A percentile compares a stretch with the other conserved stretches of the same genome.
phyloP scores from a whole-genome alignment of 2,888 invertebrate species.

The Drosophila ochracea region DNA sequence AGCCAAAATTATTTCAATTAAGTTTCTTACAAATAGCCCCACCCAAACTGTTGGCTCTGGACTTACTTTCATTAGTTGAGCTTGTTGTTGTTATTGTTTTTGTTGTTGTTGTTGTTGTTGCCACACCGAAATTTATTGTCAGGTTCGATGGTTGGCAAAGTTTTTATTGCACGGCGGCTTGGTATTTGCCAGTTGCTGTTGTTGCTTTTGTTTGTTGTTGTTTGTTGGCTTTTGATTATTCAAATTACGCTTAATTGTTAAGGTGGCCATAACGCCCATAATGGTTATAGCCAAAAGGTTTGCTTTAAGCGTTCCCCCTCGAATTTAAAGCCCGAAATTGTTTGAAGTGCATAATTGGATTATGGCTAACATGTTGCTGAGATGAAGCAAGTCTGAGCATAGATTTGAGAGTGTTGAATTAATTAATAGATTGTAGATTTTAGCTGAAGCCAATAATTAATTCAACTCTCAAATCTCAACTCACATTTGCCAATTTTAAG shows the following conservation, averaged over 20 bases:
- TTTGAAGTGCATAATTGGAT: constrained; percentile 11
- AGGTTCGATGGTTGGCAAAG: constrained; percentile 75
- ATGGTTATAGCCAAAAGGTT: constrained; percentile 2
- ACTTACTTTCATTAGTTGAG: constrained; percentile 72
- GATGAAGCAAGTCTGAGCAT: background rate
- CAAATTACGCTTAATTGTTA: constrained; percentile 76
- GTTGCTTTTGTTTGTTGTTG: constrained; percentile 67
- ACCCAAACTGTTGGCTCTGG: constrained; percentile 14
- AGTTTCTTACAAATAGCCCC: constrained; percentile 63
- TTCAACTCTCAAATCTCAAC: background rate
- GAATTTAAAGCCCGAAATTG: constrained; percentile 1
- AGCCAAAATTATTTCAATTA: constrained; percentile 75
- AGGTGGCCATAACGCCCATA: constrained; percentile 59
- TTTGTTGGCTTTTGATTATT: constrained; percentile 79
- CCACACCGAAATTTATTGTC: constrained; percentile 68
- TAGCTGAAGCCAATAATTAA: background rate
- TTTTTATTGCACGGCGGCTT: constrained; percentile 67
- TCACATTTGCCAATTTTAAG: background rate
- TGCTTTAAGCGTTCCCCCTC: constrained; percentile 6
- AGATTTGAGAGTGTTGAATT: constrained; percentile 1
- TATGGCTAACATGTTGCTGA: background rate
- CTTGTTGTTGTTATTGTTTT: constrained; percentile 62
- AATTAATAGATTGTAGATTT: background rate
- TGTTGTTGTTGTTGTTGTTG: constrained; percentile 51
- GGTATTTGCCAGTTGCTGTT: constrained; percentile 48